Conservation (phyloP, 2,797 vertebrate genomes). For the Limnodromus scolopaceus region DNA sequence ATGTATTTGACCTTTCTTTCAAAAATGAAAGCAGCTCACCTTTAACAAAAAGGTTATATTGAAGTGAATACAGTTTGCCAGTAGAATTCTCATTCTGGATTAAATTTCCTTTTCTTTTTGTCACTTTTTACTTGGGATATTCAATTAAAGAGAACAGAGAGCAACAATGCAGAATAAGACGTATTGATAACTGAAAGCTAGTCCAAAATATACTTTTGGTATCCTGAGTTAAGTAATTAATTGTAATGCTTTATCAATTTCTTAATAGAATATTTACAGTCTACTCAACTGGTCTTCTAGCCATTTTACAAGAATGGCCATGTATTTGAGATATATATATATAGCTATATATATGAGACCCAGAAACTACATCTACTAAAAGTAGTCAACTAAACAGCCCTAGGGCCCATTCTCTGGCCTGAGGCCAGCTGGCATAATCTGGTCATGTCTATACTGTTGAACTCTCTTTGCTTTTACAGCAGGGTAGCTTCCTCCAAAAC, state of each 20-base stretch:
- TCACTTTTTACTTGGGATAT: neutral
- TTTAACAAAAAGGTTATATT: neutral
- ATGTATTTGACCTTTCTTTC: neutral
- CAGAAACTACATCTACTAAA: neutral
- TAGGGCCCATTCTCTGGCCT: neutral
- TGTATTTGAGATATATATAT: neutral
- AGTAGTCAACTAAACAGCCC: neutral
- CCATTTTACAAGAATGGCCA: neutral
- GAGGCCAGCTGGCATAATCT: neutral
- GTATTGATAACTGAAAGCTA: neutral
- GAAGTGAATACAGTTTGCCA: neutral
- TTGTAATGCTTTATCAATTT: neutral
- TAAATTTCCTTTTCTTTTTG: neutral
- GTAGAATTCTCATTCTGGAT: neutral
- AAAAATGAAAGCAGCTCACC: neutral
- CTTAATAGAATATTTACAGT: neutral
- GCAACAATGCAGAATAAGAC: neutral
- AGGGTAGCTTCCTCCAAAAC: neutral
- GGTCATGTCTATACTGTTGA: neutral
- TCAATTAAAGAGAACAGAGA: neutral
- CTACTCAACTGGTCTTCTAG: neutral
- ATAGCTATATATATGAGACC: neutral
- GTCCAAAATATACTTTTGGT: neutral
- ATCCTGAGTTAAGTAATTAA: neutral
- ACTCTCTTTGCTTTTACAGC: neutral